phyloP scores from a whole-genome alignment of 2,888 invertebrate species.

The Drosophila gaucha region DNA sequence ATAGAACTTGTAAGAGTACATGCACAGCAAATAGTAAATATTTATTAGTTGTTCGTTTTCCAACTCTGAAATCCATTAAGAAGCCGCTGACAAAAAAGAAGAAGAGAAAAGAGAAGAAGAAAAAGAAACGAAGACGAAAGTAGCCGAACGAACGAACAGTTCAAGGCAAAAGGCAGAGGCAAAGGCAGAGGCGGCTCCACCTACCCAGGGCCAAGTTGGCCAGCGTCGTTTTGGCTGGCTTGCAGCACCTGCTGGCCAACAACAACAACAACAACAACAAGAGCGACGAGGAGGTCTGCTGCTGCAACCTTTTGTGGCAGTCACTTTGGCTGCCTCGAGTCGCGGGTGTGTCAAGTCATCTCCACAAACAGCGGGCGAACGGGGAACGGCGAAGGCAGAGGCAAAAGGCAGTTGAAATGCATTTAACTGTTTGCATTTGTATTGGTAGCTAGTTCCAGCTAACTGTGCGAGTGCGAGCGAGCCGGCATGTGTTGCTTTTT shows the following conservation, averaged over 20 bases:
- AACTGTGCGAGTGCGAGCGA: conserved; percentile 56
- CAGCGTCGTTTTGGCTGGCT: conserved; percentile 71
- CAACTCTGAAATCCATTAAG: not conserved
- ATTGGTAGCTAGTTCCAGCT: conserved; percentile 30
- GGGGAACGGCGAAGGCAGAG: conserved; percentile 5
- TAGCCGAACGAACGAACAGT: conserved; percentile 12
- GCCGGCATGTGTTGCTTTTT: conserved; percentile 59
- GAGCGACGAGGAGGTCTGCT: conserved; percentile 19
- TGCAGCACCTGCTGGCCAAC: conserved; percentile 69
- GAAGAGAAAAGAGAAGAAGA: not conserved
- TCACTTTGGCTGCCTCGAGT: conserved; percentile 64
- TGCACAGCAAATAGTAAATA: conserved; percentile 8
- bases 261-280: conserved; percentile 22
- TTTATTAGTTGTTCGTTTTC: conserved; percentile 10
- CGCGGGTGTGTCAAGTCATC: conserved; percentile 80
- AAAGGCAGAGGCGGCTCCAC: conserved; percentile 65
- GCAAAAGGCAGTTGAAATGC: conserved; percentile 67
- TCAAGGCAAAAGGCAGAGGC: conserved; percentile 41
- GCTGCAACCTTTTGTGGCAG: conserved; percentile 55
- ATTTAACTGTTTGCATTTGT: conserved; percentile 57
- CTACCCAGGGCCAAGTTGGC: conserved; percentile 50
- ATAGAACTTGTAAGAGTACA: conserved; percentile 1
- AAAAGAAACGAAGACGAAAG: conserved; percentile 11
- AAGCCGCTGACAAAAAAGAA: not conserved
- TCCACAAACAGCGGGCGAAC: conserved; percentile 58